Evolutionary conservation across 2,113 vertebrate species (phyloP).

Genomic region (Macquaria ambigua): DNA sequence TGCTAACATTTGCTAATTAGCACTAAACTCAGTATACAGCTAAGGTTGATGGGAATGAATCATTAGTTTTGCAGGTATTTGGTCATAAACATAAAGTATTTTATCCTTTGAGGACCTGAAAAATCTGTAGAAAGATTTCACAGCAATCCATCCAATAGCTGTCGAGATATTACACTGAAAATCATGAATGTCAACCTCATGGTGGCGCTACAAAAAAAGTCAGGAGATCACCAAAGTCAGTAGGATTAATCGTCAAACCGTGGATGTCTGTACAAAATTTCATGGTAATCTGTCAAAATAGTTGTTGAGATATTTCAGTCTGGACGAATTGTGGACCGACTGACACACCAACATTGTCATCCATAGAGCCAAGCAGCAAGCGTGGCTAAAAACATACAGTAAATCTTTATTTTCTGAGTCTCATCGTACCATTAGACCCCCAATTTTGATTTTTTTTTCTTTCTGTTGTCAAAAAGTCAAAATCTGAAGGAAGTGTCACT

Average conservation of each 20-base stretch:
- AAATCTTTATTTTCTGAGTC: neutral
- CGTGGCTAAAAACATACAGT: too few relatives aligned
- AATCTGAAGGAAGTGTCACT: neutral
- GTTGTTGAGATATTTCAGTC: neutral
- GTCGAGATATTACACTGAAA: neutral
- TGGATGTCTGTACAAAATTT: neutral
- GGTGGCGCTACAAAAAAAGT: neutral
- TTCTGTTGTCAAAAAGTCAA: neutral
- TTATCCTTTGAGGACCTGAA: neutral
- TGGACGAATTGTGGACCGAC: neutral
- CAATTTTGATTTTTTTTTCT: neutral
- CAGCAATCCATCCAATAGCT: neutral
- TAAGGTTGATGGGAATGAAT: too few relatives aligned
- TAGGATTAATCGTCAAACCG: neutral
- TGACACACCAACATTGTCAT: neutral
- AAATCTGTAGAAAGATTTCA: neutral
- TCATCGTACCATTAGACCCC: neutral
- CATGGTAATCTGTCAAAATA: neutral
- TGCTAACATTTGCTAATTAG: too few relatives aligned
- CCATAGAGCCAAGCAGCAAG: neutral
- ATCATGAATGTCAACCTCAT: neutral
- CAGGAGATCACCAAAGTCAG: neutral
- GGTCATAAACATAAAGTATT: too few relatives aligned
- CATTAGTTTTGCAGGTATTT: too few relatives aligned
- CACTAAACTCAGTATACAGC: too few relatives aligned